These are phyloP conservation scores for Drosophila sturtevanti DNA, from an alignment of 1,140 invertebrate species.

Conservation along the genomic window DNA sequence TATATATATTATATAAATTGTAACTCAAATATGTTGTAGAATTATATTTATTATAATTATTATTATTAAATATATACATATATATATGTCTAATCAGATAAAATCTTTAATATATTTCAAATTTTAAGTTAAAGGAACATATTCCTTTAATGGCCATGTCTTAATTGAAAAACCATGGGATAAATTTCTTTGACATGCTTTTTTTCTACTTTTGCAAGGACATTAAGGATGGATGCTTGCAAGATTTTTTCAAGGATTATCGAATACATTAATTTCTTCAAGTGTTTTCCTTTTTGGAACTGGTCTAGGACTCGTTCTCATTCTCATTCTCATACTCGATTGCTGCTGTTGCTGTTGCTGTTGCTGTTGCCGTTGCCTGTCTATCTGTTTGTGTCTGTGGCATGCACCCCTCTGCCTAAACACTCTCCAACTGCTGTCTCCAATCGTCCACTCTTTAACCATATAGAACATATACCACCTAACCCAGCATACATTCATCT, in stretches of 20 bases:
- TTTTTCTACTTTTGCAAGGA: neutral
- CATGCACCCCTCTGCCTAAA: conserved; percentile 59
- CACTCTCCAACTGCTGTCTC: conserved; percentile 29
- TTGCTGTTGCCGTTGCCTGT: conserved; percentile 28
- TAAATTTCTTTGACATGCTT: too few species aligned
- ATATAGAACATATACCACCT: neutral
- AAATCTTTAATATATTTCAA: too few species aligned
- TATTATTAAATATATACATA: too few species aligned
- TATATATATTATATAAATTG: too few species aligned
- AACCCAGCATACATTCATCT: neutral
- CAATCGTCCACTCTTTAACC: neutral
- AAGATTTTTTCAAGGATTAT: neutral
- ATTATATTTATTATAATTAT: too few species aligned
- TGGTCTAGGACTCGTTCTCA: conserved; percentile 36
- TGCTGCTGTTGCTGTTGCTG: neutral
- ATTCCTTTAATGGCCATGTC: too few species aligned
- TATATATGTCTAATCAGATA: too few species aligned
- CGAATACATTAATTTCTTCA: neutral
- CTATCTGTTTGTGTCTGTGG: conserved; percentile 68
- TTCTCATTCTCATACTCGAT: conserved; percentile 11
- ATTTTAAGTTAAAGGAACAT: too few species aligned
- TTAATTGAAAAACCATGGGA: too few species aligned
- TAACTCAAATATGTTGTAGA: too few species aligned
- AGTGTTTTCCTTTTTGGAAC: conserved; percentile 33
- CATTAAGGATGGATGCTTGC: neutral